Evolutionary conservation across 2,113 vertebrate genomes (phyloP), one percentile per base, ranked within the genome.

Genomic region (Vidua macroura): DNA sequence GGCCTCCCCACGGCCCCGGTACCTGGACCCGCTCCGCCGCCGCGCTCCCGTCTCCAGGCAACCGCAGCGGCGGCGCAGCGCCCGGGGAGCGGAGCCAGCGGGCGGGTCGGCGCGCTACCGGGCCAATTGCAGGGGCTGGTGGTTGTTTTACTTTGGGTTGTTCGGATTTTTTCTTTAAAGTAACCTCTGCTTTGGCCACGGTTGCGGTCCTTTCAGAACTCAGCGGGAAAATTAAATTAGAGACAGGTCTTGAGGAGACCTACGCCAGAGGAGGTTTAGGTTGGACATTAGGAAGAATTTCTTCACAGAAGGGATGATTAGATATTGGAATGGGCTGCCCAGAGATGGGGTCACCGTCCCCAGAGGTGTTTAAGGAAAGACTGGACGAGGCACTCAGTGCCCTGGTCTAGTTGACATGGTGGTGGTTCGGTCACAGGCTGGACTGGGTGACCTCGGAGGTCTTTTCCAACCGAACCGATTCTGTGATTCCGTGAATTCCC

Each of bases 1-100:
- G 6, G 12, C 14, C 41, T 6, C 14, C 21, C 16, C 24, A 27
- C 44, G 19, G 64, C 49, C 15, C 58, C n/a, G 13, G 13, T 89
- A 86, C 83, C 96, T 78, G 77, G 5, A 6, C 68, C 73, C 30
- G 21, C 14, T 87, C 94, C 86, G 89, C 90, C 6, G n/a, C 87
- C 35, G 59, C 84, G 68, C 79, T 56, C 37, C 31, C 6, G 44
- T 95, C 48, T 59, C 97, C 44, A 24, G 58, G 96, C 95, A 96
- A 96, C 96, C 4, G 55, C 37, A 3, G 18, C 18, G 10, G 64
- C 48, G 17, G 49, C 17, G 58, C 48, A 27, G 82, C 19, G 59
- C 18, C 23, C 49, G n/a, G 48, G 56, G 48, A 55, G 39, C 8
- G 46, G 18, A 6, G 7, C n/a, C 20, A 39, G 62, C 39, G 31